phyloP scores from a whole-genome alignment of 1,140 invertebrate species.

The Cherax destructor region DNA sequence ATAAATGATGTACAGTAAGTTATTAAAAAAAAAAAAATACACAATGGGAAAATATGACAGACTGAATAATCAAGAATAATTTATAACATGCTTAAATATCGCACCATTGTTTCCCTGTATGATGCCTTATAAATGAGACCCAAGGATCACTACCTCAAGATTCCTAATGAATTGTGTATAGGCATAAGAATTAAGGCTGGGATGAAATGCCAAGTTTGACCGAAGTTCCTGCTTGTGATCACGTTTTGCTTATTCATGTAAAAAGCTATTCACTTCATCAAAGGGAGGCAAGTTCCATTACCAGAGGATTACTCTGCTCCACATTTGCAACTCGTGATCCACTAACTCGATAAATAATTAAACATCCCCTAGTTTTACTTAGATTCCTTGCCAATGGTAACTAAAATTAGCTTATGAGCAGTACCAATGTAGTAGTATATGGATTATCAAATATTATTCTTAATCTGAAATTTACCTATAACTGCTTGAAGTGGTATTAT shows the following conservation, averaged over 20 bases:
- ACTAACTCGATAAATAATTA: not conserved
- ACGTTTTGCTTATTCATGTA: not conserved
- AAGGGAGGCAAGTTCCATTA: not conserved
- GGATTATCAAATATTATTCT: not conserved
- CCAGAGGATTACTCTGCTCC: not conserved
- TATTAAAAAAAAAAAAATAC: conserved; percentile 13
- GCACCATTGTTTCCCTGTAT: conserved; percentile 57
- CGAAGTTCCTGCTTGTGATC: conserved; percentile 43
- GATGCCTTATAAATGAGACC: conserved; percentile 44
- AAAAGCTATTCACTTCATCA: not conserved
- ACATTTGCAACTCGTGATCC: not conserved
- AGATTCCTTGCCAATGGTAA: not conserved
- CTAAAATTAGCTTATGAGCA: not conserved
- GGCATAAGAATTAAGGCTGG: conserved; percentile 67
- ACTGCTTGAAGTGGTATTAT: not conserved
- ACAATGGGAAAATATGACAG: conserved; percentile 20
- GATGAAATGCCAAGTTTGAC: conserved; percentile 67
- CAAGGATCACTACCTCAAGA: conserved; percentile 39
- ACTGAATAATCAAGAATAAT: conserved; percentile 23
- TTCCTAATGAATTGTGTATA: conserved; percentile 46
- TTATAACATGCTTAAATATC: conserved; percentile 36
- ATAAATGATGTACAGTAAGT: conserved; percentile 7
- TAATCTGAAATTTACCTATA: not conserved
- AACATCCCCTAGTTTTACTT: not conserved
- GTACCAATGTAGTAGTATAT: not conserved